These are phyloP conservation scores for Odontesthes bonariensis DNA, from an alignment of 2,113 vertebrate species.

Conservation along the genomic window DNA sequence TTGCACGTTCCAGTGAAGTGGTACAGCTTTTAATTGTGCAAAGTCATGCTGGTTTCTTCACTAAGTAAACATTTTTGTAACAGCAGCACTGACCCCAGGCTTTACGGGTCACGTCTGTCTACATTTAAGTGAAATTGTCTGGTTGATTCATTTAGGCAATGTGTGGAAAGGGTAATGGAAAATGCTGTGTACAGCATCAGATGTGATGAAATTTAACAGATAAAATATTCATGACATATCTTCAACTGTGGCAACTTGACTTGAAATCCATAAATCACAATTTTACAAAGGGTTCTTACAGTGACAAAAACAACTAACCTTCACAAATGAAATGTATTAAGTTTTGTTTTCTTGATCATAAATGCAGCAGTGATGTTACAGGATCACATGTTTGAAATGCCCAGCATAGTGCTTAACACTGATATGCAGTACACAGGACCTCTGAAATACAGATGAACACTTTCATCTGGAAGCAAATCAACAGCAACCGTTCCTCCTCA, in stretches of 20 bases:
- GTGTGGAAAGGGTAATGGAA: constrained; percentile 1
- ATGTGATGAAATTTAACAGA: not conserved
- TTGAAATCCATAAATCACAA: constrained; percentile 11
- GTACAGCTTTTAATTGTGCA: constrained; percentile 78
- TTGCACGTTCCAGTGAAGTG: constrained; percentile 32
- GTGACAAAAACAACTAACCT: constrained; percentile 35
- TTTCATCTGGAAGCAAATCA: too few relatives aligned
- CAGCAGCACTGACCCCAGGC: constrained; percentile 51
- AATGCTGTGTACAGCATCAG: constrained; percentile 44
- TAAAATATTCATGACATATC: constrained; percentile 58
- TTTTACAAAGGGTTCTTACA: constrained; percentile 10
- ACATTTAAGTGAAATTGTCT: constrained; percentile 18
- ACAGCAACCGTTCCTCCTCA: not conserved
- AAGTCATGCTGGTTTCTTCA: constrained; percentile 79
- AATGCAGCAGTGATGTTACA: constrained; percentile 30
- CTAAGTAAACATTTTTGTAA: constrained; percentile 56
- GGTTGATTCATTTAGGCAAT: constrained; percentile 5
- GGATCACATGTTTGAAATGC: constrained; percentile 10
- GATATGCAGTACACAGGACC: not conserved
- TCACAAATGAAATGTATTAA: constrained; percentile 28
- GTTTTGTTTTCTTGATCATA: not conserved
- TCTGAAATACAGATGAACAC: not conserved
- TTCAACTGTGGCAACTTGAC: constrained; percentile 59
- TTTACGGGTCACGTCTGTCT: constrained; percentile 34
- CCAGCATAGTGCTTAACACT: constrained; percentile 13